Evolutionary conservation across 2,797 vertebrate species (phyloP).

Genomic region (Arremon brunneinucha): DNA sequence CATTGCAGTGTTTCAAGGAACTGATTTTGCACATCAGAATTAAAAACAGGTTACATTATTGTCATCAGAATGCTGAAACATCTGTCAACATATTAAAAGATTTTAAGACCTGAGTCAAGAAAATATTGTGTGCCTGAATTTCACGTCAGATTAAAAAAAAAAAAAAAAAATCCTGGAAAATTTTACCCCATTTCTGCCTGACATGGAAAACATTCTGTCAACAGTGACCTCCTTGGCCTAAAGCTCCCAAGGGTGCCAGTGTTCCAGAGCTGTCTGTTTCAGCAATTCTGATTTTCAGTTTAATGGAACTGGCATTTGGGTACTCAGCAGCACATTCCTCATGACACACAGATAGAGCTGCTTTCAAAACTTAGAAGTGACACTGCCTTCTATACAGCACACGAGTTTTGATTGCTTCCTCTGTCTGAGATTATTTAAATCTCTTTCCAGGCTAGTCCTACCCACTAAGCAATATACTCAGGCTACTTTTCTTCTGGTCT

Average conservation of each 20-base stretch:
- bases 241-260: neutral
- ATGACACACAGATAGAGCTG: neutral
- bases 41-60: neutral
- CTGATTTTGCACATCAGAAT: neutral
- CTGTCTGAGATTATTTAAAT: neutral
- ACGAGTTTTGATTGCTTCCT: neutral
- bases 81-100: no score
- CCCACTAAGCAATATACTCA: neutral
- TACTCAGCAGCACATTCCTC: neutral
- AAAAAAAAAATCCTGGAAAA: neutral
- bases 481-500: neutral
- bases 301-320: neutral
- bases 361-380: neutral
- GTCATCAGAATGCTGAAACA: neutral
- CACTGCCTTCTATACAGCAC: neutral
- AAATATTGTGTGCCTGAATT: neutral
- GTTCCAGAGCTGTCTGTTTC: neutral
- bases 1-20: neutral
- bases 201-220: neutral
- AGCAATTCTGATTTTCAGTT: neutral
- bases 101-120: neutral
- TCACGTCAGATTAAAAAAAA: neutral
- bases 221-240: neutral
- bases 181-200: neutral
- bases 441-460: neutral